Percentiles rank a stretch among this genome's conserved stretches.
These are phyloP conservation scores for Epistrophella euchroma DNA, from an alignment of 2,888 invertebrate genomes.

Conservation along the genomic window DNA sequence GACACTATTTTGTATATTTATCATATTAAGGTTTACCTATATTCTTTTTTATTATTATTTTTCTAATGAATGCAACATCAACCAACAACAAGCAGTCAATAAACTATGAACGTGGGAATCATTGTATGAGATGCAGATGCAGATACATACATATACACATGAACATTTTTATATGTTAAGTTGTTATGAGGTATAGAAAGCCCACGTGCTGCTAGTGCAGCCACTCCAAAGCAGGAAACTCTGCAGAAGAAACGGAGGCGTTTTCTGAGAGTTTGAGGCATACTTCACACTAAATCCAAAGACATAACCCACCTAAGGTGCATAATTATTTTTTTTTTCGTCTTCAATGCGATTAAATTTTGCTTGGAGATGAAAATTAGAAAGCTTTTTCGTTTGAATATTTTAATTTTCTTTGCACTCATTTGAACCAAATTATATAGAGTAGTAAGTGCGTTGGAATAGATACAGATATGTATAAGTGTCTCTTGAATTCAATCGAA, in stretches of 20 bases:
- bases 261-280: conserved; percentile 33
- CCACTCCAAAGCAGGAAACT: conserved; percentile 47
- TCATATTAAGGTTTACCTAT: conserved; percentile 36
- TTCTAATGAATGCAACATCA: conserved; percentile 53
- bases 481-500: conserved; percentile 15
- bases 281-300: conserved; percentile 48
- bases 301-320: conserved; percentile 55
- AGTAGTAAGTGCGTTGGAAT: conserved; percentile 1
- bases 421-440: conserved; percentile 24
- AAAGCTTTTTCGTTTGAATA: conserved; percentile 52
- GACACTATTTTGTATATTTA: conserved; percentile 20
- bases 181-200: conserved; percentile 48
- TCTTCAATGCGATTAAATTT: conserved; percentile 29
- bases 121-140: conserved; percentile 34
- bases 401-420: conserved; percentile 1
- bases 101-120: conserved; percentile 72
- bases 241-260: conserved; percentile 36
- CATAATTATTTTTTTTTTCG: conserved; percentile 22
- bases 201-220: conserved; percentile 59
- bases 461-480: neutral
- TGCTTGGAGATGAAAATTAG: conserved; percentile 53
- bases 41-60: conserved; percentile 27
- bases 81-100: conserved; percentile 52
- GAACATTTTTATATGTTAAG: conserved; percentile 10
- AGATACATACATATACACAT: neutral